These are phyloP conservation scores for Sinocyclocheilus grahami DNA, from an alignment of 2,113 vertebrate genomes.

Conservation along the genomic window DNA sequence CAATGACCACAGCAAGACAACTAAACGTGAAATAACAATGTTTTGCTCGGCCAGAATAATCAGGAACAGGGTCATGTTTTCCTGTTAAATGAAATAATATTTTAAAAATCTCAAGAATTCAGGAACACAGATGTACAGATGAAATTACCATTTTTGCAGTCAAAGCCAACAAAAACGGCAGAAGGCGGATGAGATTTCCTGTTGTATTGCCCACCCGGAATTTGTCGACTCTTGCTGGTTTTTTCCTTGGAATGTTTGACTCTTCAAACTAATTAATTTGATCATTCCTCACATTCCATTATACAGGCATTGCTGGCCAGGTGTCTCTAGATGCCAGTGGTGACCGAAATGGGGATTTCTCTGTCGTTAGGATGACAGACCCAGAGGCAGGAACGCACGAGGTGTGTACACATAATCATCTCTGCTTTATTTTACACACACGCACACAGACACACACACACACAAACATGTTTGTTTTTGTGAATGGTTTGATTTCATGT, in stretches of 20 bases:
- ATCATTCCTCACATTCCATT: conserved; percentile 70
- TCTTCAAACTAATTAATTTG: conserved; percentile 73
- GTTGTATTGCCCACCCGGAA: conserved; percentile 76
- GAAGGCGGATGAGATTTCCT: conserved; percentile 81
- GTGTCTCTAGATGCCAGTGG: conserved; percentile 94
- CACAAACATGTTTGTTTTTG: too few relatives aligned
- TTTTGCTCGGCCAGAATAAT: conserved; percentile 56
- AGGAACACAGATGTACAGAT: conserved; percentile 81
- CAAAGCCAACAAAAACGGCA: conserved; percentile 80
- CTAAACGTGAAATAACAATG: conserved; percentile 61
- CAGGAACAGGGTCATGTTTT: conserved; percentile 62
- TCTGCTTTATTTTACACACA: neutral
- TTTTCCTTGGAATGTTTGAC: conserved; percentile 74
- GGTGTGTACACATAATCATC: conserved; percentile 72
- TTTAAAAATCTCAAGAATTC: conserved; percentile 83
- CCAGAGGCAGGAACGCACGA: conserved; percentile 86
- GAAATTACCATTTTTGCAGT: conserved; percentile 82
- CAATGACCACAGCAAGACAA: conserved; percentile 48
- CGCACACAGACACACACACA: too few relatives aligned
- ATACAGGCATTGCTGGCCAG: conserved; percentile 91
- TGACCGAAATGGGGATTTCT: conserved; percentile 94
- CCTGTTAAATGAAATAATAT: conserved; percentile 65
- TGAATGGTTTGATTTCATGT: too few relatives aligned
- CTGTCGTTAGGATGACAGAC: conserved; percentile 91
- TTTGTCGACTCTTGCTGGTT: conserved; percentile 72